These are phyloP conservation scores for Diabrotica undecimpunctata DNA, from an alignment of 1,140 invertebrate genomes.

Conservation along the genomic window DNA sequence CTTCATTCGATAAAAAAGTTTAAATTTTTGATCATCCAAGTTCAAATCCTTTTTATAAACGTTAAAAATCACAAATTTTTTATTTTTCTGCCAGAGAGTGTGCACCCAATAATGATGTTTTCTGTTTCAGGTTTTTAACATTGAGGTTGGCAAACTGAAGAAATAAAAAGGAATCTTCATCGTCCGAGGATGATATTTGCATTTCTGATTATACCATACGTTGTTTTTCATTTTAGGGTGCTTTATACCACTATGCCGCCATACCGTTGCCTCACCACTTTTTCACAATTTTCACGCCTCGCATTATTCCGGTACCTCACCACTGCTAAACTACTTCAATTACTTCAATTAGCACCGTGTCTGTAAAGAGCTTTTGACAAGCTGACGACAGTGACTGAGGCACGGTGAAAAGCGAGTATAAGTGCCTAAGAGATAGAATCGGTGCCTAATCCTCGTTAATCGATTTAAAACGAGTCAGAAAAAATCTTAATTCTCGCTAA, in stretches of 20 bases:
- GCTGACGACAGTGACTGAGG: no score
- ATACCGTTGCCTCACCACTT: slow-evolving; percentile 5
- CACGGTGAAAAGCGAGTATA: no score
- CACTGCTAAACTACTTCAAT: no score
- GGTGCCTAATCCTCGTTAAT: no score
- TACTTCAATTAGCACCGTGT: no score
- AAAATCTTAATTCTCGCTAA: no score
- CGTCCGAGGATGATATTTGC: slow-evolving; percentile 1
- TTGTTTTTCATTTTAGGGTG: slow-evolving; percentile 12
- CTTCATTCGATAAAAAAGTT: slow-evolving; percentile 19
- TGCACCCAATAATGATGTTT: slow-evolving; percentile 14
- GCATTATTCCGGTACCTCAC: slow-evolving; percentile 8
- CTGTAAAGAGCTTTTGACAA: no score
- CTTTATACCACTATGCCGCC: slow-evolving; percentile 13
- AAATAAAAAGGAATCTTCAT: slow-evolving; percentile 4
- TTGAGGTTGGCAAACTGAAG: slow-evolving; percentile 4
- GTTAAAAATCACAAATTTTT: slow-evolving; percentile 17
- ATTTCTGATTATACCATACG: slow-evolving; percentile 8
- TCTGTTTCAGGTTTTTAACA: slow-evolving; percentile 11
- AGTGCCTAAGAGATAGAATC: no score
- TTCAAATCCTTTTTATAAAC: slow-evolving; percentile 20
- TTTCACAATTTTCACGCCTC: not conserved
- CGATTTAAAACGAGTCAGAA: no score
- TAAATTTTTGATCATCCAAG: slow-evolving; percentile 14
- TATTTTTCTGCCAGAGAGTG: slow-evolving; percentile 21